These are phyloP conservation scores for Cheumatopsyche charites DNA, from an alignment of 1,140 invertebrate genomes.

Conservation along the genomic window DNA sequence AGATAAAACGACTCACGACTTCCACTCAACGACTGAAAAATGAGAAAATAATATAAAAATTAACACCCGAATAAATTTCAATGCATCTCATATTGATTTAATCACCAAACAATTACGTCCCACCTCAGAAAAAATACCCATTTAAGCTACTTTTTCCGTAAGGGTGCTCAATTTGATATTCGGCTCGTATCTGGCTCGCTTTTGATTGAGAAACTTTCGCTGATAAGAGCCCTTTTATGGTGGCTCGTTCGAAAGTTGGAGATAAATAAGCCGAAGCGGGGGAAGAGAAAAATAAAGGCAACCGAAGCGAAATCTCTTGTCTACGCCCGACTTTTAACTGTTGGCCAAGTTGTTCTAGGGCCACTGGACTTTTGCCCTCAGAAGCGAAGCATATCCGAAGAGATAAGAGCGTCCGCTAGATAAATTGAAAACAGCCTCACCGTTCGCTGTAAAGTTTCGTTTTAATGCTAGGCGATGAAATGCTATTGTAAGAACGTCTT, in stretches of 20 bases:
- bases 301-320: neutral
- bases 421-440: conserved; percentile 11
- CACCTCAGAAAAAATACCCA: neutral
- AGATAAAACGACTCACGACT: too few species aligned
- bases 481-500: neutral
- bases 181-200: neutral
- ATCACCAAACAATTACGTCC: neutral
- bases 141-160: too few species aligned
- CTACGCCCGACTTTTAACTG: conserved; percentile 1
- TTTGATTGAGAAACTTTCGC: conserved; percentile 22
- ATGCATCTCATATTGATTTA: neutral
- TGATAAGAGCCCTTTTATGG: conserved; percentile 21
- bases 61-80: too few species aligned
- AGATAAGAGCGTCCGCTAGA: conserved; percentile 17
- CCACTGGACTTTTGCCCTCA: neutral
- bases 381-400: neutral
- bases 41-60: too few species aligned
- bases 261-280: neutral
- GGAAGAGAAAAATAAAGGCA: conserved; percentile 8
- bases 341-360: neutral
- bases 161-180: conserved; percentile 1
- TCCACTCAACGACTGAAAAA: too few species aligned
- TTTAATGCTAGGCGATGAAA: conserved; percentile 16
- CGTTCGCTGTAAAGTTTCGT: conserved; percentile 7
- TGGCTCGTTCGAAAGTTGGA: conserved; percentile 10